Conservation (phyloP, 2,113 vertebrate species). For the Hyperoodon ampullatus region DNA sequence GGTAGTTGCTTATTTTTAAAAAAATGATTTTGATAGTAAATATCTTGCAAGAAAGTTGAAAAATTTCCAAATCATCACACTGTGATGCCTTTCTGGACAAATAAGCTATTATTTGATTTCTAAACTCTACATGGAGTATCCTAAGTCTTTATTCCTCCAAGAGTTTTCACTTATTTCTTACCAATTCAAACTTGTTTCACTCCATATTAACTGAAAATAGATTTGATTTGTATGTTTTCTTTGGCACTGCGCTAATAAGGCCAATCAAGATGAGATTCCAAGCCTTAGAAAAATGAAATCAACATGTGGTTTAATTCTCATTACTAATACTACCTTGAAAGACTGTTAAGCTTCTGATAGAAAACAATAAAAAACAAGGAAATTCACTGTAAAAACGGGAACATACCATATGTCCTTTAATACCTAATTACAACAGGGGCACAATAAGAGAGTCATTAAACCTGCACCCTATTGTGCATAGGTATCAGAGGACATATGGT, state of each 20-base stretch:
- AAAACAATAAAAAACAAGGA: slow-evolving; percentile 85
- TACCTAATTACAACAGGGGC: slow-evolving; percentile 86
- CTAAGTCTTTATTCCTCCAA: not conserved
- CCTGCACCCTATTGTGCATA: slow-evolving; percentile 86
- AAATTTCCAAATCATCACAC: not conserved
- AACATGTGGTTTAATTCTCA: slow-evolving; percentile 81
- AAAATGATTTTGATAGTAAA: not conserved
- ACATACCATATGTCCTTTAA: slow-evolving; percentile 87
- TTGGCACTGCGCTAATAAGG: slow-evolving; percentile 75
- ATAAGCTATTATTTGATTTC: not conserved
- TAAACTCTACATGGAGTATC: not conserved
- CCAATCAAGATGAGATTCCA: slow-evolving; percentile 78
- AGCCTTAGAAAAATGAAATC: slow-evolving; percentile 79
- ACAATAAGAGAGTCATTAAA: slow-evolving; percentile 87
- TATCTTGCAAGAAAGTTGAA: not conserved
- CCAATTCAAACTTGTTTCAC: slow-evolving; percentile 46
- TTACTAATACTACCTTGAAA: slow-evolving; percentile 78
- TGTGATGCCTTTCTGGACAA: not conserved
- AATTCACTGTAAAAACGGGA: slow-evolving; percentile 85
- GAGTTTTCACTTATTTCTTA: slow-evolving; percentile 61
- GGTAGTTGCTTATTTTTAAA: not conserved
- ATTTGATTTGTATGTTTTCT: slow-evolving; percentile 69
- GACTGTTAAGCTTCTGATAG: slow-evolving; percentile 83
- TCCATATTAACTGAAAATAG: slow-evolving; percentile 75
- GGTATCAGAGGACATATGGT: slow-evolving; percentile 87